A percentile compares a stretch with the other conserved stretches of the same genome.
These are phyloP conservation scores for Erebia ligea DNA, from an alignment of 2,888 invertebrate genomes.

Conservation along the genomic window DNA sequence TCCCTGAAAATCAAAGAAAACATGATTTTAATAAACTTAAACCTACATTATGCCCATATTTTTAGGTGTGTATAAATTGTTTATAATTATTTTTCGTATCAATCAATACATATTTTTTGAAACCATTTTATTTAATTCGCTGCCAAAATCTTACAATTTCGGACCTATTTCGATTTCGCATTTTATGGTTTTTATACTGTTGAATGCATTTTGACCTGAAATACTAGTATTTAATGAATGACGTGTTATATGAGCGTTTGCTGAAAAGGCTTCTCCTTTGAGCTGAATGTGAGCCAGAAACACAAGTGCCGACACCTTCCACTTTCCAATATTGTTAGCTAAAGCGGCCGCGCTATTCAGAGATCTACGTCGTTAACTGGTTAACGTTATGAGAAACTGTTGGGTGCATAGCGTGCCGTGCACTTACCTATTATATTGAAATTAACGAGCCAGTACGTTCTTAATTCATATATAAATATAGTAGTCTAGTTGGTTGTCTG, in stretches of 20 bases:
- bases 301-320: conserved; percentile 32
- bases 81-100: too few relatives aligned
- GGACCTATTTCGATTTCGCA: not conserved
- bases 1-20: too few relatives aligned
- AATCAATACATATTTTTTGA: too few relatives aligned
- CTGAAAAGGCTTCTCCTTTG: conserved; percentile 31
- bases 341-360: conserved; percentile 33
- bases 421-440: conserved; percentile 37
- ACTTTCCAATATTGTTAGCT: conserved; percentile 39
- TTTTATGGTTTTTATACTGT: not conserved
- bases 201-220: not conserved
- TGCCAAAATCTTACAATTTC: too few relatives aligned
- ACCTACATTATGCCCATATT: too few relatives aligned
- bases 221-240: conserved; percentile 14
- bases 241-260: conserved; percentile 4
- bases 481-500: conserved; percentile 27
- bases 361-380: conserved; percentile 39
- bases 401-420: conserved; percentile 35
- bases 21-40: too few relatives aligned
- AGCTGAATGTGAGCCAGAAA: conserved; percentile 35
- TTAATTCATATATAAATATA: conserved; percentile 34
- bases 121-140: too few relatives aligned
- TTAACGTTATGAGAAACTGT: conserved; percentile 35
- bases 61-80: too few relatives aligned
- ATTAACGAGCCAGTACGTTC: conserved; percentile 38